Evolutionary conservation across 30 jellyfish, hydroid and myxozoan species (phyloP).

Genomic region (Hydra vulgaris): DNA sequence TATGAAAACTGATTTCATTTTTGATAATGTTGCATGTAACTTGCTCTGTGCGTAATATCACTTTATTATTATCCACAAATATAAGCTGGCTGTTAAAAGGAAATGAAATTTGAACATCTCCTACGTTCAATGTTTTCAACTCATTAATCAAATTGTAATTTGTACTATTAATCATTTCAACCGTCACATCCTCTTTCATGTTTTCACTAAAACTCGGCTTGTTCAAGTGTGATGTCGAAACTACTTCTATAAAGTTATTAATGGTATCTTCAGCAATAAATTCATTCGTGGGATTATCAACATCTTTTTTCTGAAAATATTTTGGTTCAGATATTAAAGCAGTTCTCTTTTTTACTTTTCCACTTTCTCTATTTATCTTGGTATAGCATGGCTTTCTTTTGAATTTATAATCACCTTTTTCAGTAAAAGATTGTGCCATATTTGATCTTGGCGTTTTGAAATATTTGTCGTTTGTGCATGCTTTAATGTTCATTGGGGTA

Average conservation of each 20-base stretch:
- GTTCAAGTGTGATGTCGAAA: not conserved
- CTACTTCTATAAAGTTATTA: no score
- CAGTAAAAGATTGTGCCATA: not conserved
- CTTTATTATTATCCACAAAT: not conserved
- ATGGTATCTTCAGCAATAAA: not conserved
- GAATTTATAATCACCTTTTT: not conserved
- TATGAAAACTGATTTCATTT: no score
- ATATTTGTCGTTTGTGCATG: not conserved
- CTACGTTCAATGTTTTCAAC: not conserved
- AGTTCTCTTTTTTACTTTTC: not conserved
- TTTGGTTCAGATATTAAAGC: not conserved
- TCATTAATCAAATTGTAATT: no score
- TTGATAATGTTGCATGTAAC: no score
- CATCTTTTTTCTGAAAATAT: not conserved
- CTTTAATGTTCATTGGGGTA: not conserved
- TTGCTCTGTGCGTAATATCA: no score
- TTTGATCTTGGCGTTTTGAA: not conserved
- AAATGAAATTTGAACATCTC: not conserved
- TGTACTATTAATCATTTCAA: not conserved
- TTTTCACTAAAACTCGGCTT: not conserved
- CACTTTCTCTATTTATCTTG: not conserved
- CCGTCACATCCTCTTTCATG: not conserved
- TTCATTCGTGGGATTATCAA: not conserved
- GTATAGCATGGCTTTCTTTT: not conserved
- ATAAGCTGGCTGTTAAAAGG: not conserved